A percentile compares a stretch with the other conserved stretches of the same genome.
Evolutionary conservation across 2,797 vertebrate genomes (phyloP).

Genomic region (Aselliscus stoliczkanus): DNA sequence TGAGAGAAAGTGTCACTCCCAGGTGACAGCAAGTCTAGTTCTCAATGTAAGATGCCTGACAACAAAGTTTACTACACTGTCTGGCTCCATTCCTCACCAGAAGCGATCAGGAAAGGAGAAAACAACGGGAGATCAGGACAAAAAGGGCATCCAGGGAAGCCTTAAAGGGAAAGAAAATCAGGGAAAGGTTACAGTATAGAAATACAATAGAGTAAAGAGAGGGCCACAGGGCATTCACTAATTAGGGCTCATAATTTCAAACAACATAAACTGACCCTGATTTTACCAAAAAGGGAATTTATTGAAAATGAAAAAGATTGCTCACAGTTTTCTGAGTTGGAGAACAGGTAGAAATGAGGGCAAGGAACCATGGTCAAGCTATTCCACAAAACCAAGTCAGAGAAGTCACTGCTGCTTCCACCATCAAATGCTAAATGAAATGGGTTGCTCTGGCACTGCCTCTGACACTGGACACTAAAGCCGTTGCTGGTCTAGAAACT

Average conservation of each 20-base stretch:
- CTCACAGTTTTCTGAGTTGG: background rate
- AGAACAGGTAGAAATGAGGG: background rate
- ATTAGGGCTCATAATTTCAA: background rate
- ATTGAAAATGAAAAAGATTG: background rate
- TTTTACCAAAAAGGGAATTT: background rate
- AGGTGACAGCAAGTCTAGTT: background rate
- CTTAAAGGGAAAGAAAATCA: background rate
- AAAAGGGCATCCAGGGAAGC: background rate
- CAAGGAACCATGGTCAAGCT: background rate
- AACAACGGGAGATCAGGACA: background rate
- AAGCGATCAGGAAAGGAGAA: no score
- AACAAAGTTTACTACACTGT: background rate
- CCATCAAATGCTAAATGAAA: background rate
- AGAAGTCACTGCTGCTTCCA: background rate
- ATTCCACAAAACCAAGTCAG: background rate
- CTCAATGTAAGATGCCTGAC: background rate
- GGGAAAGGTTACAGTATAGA: background rate
- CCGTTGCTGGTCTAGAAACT: background rate
- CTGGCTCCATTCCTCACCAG: background rate
- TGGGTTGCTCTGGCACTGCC: background rate
- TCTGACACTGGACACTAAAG: background rate
- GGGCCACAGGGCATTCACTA: fast-evolving
- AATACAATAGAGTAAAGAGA: background rate
- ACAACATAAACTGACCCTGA: background rate
- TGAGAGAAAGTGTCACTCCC: background rate